These are phyloP conservation scores for Thermophis baileyi DNA, from an alignment of 2,113 vertebrate species.

Conservation along the genomic window DNA sequence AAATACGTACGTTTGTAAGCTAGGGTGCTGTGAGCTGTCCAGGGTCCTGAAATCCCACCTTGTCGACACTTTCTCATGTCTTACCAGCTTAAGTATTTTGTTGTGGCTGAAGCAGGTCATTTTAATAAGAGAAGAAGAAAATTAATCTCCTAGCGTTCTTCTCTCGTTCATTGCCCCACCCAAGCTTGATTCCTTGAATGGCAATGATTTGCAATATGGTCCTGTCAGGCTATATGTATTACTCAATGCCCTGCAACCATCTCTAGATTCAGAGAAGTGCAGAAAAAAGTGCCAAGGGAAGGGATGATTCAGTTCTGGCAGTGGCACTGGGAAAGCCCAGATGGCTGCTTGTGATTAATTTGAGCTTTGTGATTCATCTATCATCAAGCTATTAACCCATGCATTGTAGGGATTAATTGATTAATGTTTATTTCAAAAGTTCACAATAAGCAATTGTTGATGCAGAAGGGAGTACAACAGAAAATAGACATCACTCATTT, in stretches of 20 bases:
- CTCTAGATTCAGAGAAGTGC: background rate
- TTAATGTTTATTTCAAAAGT: constrained; percentile 3
- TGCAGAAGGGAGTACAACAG: background rate
- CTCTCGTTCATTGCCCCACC: background rate
- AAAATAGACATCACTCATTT: background rate
- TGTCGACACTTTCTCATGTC: background rate
- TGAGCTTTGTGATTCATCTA: background rate
- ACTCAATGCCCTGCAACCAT: background rate
- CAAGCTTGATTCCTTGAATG: background rate
- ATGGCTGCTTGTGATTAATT: constrained; percentile 8
- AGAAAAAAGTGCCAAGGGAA: background rate
- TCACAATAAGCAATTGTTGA: background rate
- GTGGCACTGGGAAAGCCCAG: background rate
- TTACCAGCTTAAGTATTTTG: background rate
- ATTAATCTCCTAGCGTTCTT: background rate
- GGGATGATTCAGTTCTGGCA: background rate
- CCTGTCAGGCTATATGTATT: background rate
- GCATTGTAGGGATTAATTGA: constrained; percentile 11
- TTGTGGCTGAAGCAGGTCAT: background rate
- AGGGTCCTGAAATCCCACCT: background rate
- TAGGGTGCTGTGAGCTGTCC: background rate
- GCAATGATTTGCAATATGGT: background rate
- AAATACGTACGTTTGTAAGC: background rate
- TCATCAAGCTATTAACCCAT: constrained; percentile 10
- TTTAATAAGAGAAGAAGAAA: background rate